Evolutionary conservation across 2,113 vertebrate genomes (phyloP).

Genomic region (Amazona vittata): DNA sequence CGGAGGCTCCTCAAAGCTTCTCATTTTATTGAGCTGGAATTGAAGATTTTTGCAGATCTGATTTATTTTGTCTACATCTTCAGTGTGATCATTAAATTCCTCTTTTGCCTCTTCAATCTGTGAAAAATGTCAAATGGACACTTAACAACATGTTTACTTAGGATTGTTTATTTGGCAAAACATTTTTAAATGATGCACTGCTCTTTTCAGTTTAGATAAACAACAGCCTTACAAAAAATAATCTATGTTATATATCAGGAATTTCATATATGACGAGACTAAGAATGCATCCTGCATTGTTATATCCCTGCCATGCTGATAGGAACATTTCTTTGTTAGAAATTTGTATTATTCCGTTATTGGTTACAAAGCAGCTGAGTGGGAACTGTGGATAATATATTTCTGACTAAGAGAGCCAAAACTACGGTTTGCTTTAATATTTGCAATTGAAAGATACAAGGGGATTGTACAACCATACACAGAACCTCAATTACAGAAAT

Average conservation of each 20-base stretch:
- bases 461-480: neutral
- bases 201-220: neutral
- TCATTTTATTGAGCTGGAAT: conserved; percentile 89
- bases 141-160: neutral
- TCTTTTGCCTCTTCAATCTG: conserved; percentile 86
- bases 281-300: neutral
- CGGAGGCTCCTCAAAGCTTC: conserved; percentile 82
- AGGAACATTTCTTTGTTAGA: neutral
- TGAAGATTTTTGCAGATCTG: conserved; percentile 89
- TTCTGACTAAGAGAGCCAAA: neutral
- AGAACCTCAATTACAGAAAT: neutral
- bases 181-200: neutral
- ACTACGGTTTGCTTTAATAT: neutral
- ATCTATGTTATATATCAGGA: neutral
- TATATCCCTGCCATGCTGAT: neutral
- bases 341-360: neutral
- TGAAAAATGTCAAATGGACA: neutral
- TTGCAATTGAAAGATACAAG: neutral
- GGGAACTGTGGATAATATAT: neutral
- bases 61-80: conserved; percentile 85
- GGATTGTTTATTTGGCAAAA: neutral
- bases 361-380: neutral
- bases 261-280: neutral
- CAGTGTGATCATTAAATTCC: conserved; percentile 80
- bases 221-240: neutral